A percentile compares a stretch with the other conserved stretches of the same genome.
phyloP scores from a whole-genome alignment of 2,888 invertebrate genomes.

The Venusia cambrica region DNA sequence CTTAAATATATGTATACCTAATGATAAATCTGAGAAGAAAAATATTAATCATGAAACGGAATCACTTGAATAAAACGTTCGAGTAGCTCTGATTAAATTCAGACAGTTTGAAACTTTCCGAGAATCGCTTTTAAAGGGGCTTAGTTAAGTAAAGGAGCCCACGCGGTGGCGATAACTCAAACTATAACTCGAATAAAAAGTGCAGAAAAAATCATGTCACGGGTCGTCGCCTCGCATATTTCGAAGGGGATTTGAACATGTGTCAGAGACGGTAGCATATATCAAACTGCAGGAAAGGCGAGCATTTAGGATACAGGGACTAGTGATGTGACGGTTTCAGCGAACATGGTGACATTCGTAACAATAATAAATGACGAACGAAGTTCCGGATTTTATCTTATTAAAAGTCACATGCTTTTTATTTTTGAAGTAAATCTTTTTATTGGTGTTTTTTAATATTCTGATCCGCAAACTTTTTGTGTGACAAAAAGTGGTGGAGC shows the following conservation, averaged over 20 bases:
- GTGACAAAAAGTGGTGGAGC: no score
- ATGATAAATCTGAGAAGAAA: no score
- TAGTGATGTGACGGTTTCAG: slow-evolving; percentile 10
- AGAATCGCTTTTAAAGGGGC: slow-evolving; percentile 22
- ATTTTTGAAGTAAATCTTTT: no score
- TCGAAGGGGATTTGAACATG: slow-evolving; percentile 54
- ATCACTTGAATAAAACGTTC: slow-evolving; percentile 3
- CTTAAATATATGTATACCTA: no score
- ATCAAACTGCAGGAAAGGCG: slow-evolving; percentile 45
- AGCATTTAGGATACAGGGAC: slow-evolving; percentile 22
- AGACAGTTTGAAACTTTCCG: slow-evolving; percentile 15
- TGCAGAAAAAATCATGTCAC: slow-evolving; percentile 46
- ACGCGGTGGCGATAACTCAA: slow-evolving; percentile 32
- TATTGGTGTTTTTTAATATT: no score
- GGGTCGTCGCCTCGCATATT: slow-evolving; percentile 53
- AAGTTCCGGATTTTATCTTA: no score
- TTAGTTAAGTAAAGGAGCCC: slow-evolving; percentile 18
- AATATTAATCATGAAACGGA: no score
- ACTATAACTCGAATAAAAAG: slow-evolving; percentile 30
- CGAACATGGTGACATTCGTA: neutral
- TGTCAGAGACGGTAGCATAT: slow-evolving; percentile 57
- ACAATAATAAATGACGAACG: no score
- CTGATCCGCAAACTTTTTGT: no score
- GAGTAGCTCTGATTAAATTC: slow-evolving; percentile 15
- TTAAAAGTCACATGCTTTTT: no score